Evolutionary conservation across 2,888 invertebrate species (phyloP).

Genomic region (Orchesellides sinensis): DNA sequence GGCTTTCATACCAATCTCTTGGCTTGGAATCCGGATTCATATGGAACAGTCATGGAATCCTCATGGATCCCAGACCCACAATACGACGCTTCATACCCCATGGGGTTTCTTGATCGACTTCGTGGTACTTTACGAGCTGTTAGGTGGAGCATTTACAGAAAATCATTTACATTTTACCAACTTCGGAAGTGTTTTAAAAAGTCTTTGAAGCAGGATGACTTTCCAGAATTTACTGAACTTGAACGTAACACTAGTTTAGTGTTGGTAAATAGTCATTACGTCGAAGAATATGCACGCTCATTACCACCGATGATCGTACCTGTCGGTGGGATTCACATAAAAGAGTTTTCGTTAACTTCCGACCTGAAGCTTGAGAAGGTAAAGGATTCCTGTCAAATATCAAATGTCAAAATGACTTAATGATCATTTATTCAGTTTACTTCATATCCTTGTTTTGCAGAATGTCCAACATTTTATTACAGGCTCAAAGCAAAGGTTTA

Average conservation of each 20-base stretch:
- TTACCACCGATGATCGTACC: slow-evolving; percentile 18
- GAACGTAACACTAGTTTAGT: slow-evolving; percentile 33
- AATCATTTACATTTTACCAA: slow-evolving; percentile 25
- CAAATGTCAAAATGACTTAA: neutral
- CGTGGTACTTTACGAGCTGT: neutral
- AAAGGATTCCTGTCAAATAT: too few species aligned
- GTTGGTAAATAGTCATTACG: slow-evolving; percentile 40
- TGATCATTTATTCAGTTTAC: neutral
- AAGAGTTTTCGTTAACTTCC: too few species aligned
- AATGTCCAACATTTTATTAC: slow-evolving; percentile 10
- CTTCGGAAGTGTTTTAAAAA: slow-evolving; percentile 3
- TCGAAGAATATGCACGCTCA: slow-evolving; percentile 31
- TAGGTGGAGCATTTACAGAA: slow-evolving; percentile 32
- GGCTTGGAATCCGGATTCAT: slow-evolving; percentile 17
- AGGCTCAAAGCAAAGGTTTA: slow-evolving; percentile 3
- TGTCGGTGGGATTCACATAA: slow-evolving; percentile 30
- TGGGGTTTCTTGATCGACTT: neutral
- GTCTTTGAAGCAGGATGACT: neutral
- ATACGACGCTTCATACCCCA: neutral
- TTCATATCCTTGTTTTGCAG: neutral
- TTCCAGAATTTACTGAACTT: slow-evolving; percentile 35
- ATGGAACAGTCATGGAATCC: slow-evolving; percentile 11
- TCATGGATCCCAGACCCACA: slow-evolving; percentile 41
- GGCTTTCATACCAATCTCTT: slow-evolving; percentile 17
- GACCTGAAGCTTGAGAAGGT: neutral